Conservation (phyloP, 2,797 vertebrate species). For the Catharus ustulatus region DNA sequence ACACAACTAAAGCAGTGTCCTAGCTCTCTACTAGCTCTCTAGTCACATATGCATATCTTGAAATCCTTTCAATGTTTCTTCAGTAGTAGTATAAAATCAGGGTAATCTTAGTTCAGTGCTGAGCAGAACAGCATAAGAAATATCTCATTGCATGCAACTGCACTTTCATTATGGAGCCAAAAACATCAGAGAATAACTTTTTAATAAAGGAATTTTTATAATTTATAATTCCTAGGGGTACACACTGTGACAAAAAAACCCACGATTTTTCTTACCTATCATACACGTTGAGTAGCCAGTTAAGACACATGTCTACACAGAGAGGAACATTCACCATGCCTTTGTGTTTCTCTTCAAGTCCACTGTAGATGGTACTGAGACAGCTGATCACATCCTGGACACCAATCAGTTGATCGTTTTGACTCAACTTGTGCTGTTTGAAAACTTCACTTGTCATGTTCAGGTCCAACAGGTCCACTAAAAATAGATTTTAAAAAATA, state of each 20-base stretch:
- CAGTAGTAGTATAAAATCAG: not conserved
- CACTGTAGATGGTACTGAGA: slow-evolving; percentile 91
- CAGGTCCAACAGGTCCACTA: slow-evolving; percentile 94
- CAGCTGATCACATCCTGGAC: slow-evolving; percentile 94
- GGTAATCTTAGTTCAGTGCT: not conserved
- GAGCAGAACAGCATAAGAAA: not conserved
- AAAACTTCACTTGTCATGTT: slow-evolving; percentile 90
- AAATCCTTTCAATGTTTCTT: not conserved
- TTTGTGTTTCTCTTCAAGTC: slow-evolving; percentile 93
- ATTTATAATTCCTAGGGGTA: not conserved
- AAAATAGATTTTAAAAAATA: not conserved
- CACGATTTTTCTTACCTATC: slow-evolving; percentile 85
- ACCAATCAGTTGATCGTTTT: slow-evolving; percentile 88
- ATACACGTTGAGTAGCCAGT: slow-evolving; percentile 97
- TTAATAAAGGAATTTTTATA: not conserved
- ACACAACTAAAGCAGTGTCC: not conserved
- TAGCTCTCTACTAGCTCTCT: not conserved
- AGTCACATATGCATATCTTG: not conserved
- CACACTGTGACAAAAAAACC: not conserved
- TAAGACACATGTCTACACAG: slow-evolving; percentile 96
- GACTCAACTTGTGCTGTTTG: slow-evolving; percentile 89
- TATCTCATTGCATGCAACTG: not conserved
- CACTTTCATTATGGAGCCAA: not conserved
- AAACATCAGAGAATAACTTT: not conserved
- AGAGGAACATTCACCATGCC: slow-evolving; percentile 95